Conservation (phyloP, 1,140 invertebrate species). For the Trachymyrmex cornetzi region DNA sequence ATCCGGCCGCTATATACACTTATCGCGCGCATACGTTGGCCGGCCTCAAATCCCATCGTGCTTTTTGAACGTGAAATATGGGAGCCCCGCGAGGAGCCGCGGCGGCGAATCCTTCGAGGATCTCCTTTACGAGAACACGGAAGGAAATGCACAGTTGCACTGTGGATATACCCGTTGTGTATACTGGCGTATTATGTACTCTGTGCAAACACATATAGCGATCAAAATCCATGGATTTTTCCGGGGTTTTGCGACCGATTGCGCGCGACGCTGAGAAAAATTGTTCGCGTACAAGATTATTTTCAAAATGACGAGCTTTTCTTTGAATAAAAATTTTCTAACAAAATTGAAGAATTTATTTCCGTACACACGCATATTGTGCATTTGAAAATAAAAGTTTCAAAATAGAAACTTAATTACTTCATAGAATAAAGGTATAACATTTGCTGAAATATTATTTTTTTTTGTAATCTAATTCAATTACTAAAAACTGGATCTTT, state of each 20-base stretch:
- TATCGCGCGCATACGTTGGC: conserved; percentile 82
- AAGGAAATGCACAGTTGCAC: conserved; percentile 63
- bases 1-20: conserved; percentile 77
- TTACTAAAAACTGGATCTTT: neutral
- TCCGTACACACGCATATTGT: too few species aligned
- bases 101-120: conserved; percentile 63
- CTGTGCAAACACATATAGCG: conserved; percentile 5
- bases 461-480: neutral
- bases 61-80: conserved; percentile 80
- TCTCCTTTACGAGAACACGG: conserved; percentile 48
- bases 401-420: neutral
- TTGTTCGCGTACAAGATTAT: neutral
- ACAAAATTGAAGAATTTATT: neutral
- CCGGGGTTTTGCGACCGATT: conserved; percentile 27
- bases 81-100: conserved; percentile 49
- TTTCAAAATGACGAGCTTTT: conserved; percentile 6
- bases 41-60: conserved; percentile 81
- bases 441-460: neutral
- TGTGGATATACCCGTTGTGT: conserved; percentile 42
- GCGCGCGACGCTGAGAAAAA: conserved; percentile 44
- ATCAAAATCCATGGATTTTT: conserved; percentile 55
- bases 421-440: neutral
- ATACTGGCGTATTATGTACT: conserved; percentile 14
- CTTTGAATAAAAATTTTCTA: neutral
- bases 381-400: neutral